Evolutionary conservation across 2,113 vertebrate genomes (phyloP).

Genomic region (Falcunculus frontatus): DNA sequence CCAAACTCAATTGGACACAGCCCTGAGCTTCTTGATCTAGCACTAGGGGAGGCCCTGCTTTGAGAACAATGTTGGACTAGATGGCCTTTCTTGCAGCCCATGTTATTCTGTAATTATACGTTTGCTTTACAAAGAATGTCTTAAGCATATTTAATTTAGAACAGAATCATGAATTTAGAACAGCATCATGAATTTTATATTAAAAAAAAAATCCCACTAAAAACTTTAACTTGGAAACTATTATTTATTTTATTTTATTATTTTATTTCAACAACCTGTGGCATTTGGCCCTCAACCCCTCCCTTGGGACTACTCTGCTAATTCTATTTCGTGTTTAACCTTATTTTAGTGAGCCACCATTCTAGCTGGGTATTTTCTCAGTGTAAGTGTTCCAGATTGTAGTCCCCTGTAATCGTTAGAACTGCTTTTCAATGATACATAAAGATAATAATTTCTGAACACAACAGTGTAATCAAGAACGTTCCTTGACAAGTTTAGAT

Average conservation of each 20-base stretch:
- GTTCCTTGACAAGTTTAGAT: background rate
- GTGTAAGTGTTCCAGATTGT: background rate
- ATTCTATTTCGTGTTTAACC: background rate
- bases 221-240: background rate
- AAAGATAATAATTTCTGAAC: background rate
- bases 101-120: background rate
- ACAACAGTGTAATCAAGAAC: background rate
- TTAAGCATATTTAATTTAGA: background rate
- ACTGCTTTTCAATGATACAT: background rate
- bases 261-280: background rate
- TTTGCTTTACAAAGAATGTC: background rate
- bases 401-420: background rate
- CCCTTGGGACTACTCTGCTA: background rate
- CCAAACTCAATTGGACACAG: accelerated
- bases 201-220: background rate
- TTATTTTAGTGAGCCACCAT: background rate
- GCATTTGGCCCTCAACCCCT: background rate
- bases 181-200: background rate
- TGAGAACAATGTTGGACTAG: background rate
- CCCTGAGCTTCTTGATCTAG: background rate
- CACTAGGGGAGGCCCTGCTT: background rate
- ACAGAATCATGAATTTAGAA: background rate
- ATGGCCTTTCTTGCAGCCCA: background rate
- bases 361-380: background rate
- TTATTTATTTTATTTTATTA: background rate